Conservation (phyloP, 2,797 vertebrate species). For the Lacerta bilineata region DNA sequence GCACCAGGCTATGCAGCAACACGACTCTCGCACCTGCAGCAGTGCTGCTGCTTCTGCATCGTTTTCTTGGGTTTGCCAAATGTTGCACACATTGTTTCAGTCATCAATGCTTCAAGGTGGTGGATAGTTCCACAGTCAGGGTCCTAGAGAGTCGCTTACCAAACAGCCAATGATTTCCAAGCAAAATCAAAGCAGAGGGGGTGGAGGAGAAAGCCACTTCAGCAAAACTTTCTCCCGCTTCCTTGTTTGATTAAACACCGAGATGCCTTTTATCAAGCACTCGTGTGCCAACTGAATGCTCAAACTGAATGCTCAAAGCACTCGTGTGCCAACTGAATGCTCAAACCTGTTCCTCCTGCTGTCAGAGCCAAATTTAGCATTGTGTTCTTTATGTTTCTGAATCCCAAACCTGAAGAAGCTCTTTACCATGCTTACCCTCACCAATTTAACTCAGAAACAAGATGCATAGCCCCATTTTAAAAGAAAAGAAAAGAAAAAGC, state of each 20-base stretch:
- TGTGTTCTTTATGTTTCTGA: background rate
- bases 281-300: no score
- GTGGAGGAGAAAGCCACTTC: background rate
- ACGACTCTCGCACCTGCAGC: background rate
- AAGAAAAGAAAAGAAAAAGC: constrained; percentile 45
- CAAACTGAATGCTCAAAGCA: background rate
- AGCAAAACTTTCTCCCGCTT: background rate
- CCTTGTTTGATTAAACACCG: background rate
- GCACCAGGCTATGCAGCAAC: background rate
- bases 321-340: no score
- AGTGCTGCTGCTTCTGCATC: no score
- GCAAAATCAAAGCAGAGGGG: background rate
- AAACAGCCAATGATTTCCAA: background rate
- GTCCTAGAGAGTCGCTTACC: background rate
- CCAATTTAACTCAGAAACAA: background rate
- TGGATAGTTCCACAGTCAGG: background rate
- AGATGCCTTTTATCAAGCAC: background rate
- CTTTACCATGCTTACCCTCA: background rate
- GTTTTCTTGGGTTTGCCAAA: background rate
- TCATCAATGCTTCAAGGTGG: background rate
- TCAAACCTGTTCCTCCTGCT: background rate
- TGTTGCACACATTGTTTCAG: background rate
- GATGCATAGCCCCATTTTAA: constrained; percentile 21
- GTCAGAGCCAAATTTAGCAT: background rate
- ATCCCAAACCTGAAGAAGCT: background rate